These are phyloP conservation scores for Stenodera caucasica DNA, from an alignment of 2,888 invertebrate genomes.

Conservation along the genomic window DNA sequence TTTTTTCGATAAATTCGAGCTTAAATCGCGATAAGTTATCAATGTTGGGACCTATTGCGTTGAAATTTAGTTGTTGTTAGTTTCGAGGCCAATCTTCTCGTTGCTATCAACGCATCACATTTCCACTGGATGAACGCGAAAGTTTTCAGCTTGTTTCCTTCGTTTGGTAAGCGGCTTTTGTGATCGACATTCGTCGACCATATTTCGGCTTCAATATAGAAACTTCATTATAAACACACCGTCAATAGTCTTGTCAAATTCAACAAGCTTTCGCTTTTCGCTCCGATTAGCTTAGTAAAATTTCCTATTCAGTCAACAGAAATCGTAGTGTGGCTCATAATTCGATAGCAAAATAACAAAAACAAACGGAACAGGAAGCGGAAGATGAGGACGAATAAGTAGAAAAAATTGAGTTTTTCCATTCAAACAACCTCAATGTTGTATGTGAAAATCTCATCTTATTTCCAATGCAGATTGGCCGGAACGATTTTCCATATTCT, in stretches of 20 bases:
- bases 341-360: no score
- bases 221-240: neutral
- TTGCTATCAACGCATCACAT: neutral
- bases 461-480: conserved; percentile 14
- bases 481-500: conserved; percentile 10
- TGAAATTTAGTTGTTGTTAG: no score
- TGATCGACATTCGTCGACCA: neutral
- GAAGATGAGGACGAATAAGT: neutral
- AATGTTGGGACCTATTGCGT: no score
- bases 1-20: no score
- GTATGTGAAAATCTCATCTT: conserved; percentile 12
- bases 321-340: no score
- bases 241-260: neutral
- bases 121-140: neutral
- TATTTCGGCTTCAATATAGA: neutral
- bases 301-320: neutral
- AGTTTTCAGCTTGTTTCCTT: neutral
- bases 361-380: no score
- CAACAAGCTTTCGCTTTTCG: neutral
- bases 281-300: neutral
- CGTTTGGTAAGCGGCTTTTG: neutral
- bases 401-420: conserved; percentile 9
- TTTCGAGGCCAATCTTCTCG: neutral
- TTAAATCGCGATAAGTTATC: no score
- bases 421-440: conserved; percentile 10